Evolutionary conservation across 2,797 vertebrate species (phyloP), one percentile per base, ranked within the genome.

Genomic region (Hybognathus amarus): DNA sequence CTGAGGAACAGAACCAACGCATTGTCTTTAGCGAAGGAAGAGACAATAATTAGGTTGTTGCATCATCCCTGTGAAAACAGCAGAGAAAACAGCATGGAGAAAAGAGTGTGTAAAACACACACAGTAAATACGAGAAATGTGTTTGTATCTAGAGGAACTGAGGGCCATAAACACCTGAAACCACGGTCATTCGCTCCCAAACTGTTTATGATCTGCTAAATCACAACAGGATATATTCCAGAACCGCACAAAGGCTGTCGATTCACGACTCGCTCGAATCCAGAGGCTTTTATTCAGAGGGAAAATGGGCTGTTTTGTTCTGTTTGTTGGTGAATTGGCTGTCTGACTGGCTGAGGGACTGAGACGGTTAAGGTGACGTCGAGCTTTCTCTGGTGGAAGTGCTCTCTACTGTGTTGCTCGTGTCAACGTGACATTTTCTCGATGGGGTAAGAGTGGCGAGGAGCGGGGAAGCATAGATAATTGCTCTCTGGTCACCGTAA

Each of bases 401-500:
- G 76, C 82, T 81, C 82, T 86, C 82, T 79, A 54, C 74, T 87
- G 75, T 12, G 63, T 38, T 38, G 82, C 71, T 68, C 18, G 20
- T 89, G 88, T 89, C 88, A 89, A 66, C 36, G 77, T 89, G 88
- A 89, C 88, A 87, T 85, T 87, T 86, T 86, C 82, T 86, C 42
- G 17, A 82, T 56, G 22, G 73, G 73, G 79, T 79, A 82, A 76
- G 86, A 80, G 73, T 66, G 67, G 24, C n/a, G 20, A 33, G 40
- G 12, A 81, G 56, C 45, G 75, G 63, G 81, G 82, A 91, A 92
- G 92, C 92, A 91, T 83, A 66, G 88, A 93, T 93, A 94, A 94
- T 93, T 94, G 91, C 93, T 94, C 93, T 92, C 91, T 91, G 94
- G 95, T 95, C 94, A 95, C 91, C 77, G 89, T 94, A 94, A 94